phyloP scores from a whole-genome alignment of 2,888 invertebrate genomes.

The Subacronicta megacephala region DNA sequence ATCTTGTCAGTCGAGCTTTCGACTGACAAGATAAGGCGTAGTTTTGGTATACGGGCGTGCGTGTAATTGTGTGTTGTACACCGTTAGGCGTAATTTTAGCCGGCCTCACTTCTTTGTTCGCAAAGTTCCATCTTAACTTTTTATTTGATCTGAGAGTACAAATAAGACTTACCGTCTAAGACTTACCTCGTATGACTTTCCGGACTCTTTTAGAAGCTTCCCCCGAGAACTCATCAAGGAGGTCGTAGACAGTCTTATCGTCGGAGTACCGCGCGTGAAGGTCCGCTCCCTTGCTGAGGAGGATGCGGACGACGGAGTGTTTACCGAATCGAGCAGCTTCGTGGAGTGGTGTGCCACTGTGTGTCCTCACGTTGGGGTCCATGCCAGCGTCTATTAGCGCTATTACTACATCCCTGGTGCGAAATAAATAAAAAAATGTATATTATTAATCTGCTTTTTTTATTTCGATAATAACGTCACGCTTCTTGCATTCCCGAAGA shows the following conservation, averaged over 20 bases:
- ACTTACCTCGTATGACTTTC: slow-evolving; percentile 94
- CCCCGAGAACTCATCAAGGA: slow-evolving; percentile 96
- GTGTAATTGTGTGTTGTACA: no score
- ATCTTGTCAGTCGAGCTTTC: no score
- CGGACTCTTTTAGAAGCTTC: slow-evolving; percentile 96
- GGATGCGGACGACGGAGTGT: slow-evolving; percentile 94
- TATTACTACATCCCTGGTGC: slow-evolving; percentile 93
- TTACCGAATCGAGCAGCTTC: slow-evolving; percentile 98
- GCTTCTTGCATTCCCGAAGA: no score
- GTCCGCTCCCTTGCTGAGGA: slow-evolving; percentile 95
- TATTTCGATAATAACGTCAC: no score
- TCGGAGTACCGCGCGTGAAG: slow-evolving; percentile 93
- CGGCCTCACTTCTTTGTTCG: no score
- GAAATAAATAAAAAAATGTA: no score
- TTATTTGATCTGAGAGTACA: no score
- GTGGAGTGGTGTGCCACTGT: slow-evolving; percentile 97
- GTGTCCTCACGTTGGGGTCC: slow-evolving; percentile 95
- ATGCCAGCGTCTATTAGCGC: slow-evolving; percentile 95
- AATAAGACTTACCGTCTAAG: slow-evolving; percentile 36
- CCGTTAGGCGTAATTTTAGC: no score
- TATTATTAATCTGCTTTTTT: no score
- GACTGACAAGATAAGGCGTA: no score
- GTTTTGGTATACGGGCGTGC: no score
- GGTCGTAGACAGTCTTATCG: slow-evolving; percentile 96
- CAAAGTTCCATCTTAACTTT: no score